Evolutionary conservation across 2,888 invertebrate species (phyloP), one percentile per base, ranked within the genome.

Genomic region (Acleris cristana): DNA sequence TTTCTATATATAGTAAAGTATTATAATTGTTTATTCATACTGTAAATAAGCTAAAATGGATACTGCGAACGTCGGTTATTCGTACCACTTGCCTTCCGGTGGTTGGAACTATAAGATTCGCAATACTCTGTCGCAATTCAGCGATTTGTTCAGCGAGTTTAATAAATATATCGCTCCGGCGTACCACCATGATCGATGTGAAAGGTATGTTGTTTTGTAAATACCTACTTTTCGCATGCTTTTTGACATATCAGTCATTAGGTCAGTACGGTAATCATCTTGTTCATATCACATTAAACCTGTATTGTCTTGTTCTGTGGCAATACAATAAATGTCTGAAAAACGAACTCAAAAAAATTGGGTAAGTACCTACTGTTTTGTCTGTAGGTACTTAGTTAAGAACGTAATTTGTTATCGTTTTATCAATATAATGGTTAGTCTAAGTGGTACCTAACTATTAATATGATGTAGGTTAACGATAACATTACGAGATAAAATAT

Each of bases 181-280:
- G 72, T 98, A 98, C 93, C 97, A 98, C 84, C 99, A 99, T 94
- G 99, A 99, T 87, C 95, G 99, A 69, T 99, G 98, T 87, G 99
- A 99, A 93, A 96, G 98, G 98, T 97, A 92, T 79, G 79, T 70
- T 3, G 40, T 40, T 18, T 7, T 60, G 8, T 18, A n/a, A 49
- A 49, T 12, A 45, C 26, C 18, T 48, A 18, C 5, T 14, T 40
- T 40, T 14, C 4, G 34, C 40, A 40, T 40, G 40, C 14, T 40
- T 14, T 40, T 40, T 40, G 40, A 40, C 40, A 40, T 34, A 12
- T 8, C 19, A 21, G 12, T 23, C 34, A 54, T 48, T 34, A 53
- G 19, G 53, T 23, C 18, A n/a, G 6, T 26, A 26, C 26, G 26
- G 12, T 14, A 23, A 16, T 23, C 23, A 23, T 14, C 5, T 52